phyloP scores from a whole-genome alignment of 2,888 invertebrate species.

The Argynnis bischoffii region DNA sequence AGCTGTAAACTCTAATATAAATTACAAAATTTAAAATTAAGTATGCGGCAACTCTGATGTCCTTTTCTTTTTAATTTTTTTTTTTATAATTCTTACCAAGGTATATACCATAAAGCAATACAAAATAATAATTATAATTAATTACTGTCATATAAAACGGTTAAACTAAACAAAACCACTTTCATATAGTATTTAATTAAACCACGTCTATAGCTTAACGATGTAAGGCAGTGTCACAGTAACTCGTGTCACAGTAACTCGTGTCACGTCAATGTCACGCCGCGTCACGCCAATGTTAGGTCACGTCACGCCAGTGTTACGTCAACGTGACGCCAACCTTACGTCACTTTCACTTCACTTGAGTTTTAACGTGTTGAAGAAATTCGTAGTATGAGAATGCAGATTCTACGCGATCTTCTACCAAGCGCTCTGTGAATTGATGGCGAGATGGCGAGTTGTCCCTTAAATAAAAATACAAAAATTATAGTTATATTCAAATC shows the following conservation, averaged over 20 bases:
- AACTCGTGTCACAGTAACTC: slow-evolving; percentile 13
- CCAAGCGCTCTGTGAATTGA: slow-evolving; percentile 92
- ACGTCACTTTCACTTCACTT: slow-evolving; percentile 88
- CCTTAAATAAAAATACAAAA: slow-evolving; percentile 77
- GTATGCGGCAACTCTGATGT: too few species aligned
- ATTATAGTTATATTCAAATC: not conserved
- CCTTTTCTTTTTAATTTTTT: too few species aligned
- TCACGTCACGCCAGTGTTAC: slow-evolving; percentile 18
- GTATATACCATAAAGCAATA: too few species aligned
- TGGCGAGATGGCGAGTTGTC: slow-evolving; percentile 94
- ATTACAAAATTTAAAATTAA: too few species aligned
- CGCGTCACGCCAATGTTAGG: slow-evolving; percentile 42
- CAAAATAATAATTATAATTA: too few species aligned
- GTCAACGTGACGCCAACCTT: slow-evolving; percentile 24
- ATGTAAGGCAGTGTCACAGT: slow-evolving; percentile 58
- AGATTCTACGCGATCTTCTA: slow-evolving; percentile 97
- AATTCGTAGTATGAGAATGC: slow-evolving; percentile 99
- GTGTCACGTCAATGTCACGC: not conserved
- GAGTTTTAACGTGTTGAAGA: slow-evolving; percentile 95
- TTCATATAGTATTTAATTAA: not conserved
- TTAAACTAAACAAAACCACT: too few species aligned
- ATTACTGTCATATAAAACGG: too few species aligned
- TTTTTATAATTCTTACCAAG: too few species aligned
- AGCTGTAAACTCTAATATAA: too few species aligned
- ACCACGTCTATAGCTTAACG: slow-evolving; percentile 23